Conservation (phyloP, 2,113 vertebrate genomes). For the Calyptommatus sinebrachiatus region DNA sequence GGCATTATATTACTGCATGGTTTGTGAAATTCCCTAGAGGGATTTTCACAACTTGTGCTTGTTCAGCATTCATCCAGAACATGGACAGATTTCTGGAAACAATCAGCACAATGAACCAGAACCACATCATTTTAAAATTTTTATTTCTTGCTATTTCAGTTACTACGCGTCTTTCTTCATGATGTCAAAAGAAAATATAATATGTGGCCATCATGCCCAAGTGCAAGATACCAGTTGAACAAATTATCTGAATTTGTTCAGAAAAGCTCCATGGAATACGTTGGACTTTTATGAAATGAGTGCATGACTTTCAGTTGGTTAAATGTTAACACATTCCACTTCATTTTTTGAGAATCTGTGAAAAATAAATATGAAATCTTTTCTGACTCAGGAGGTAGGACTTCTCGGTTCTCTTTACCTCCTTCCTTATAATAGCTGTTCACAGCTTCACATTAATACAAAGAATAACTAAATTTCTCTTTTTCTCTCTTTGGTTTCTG, state of each 20-base stretch:
- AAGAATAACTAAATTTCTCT: conserved; percentile 43
- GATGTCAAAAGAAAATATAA: conserved; percentile 36
- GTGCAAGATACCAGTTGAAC: conserved; percentile 36
- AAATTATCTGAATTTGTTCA: conserved; percentile 53
- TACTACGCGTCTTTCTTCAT: neutral
- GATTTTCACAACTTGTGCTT: neutral
- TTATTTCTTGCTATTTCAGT: conserved; percentile 23
- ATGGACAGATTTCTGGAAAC: neutral
- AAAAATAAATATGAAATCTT: conserved; percentile 48
- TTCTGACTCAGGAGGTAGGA: conserved; percentile 47
- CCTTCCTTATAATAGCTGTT: neutral
- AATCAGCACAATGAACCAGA: conserved; percentile 31
- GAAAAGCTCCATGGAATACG: conserved; percentile 5
- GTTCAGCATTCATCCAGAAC: conserved; percentile 4
- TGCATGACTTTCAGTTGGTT: conserved; percentile 59
- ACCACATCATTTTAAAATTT: neutral
- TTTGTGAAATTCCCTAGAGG: neutral
- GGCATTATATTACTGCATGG: conserved; percentile 19
- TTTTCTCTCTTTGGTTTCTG: neutral
- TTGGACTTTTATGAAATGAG: conserved; percentile 55
- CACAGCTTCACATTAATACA: neutral
- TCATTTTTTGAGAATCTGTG: conserved; percentile 48
- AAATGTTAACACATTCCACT: conserved; percentile 56
- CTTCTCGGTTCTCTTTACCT: conserved; percentile 29
- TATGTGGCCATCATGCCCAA: conserved; percentile 38